These are phyloP conservation scores for Trematomus loennbergii DNA, from an alignment of 2,113 vertebrate species.

Conservation along the genomic window DNA sequence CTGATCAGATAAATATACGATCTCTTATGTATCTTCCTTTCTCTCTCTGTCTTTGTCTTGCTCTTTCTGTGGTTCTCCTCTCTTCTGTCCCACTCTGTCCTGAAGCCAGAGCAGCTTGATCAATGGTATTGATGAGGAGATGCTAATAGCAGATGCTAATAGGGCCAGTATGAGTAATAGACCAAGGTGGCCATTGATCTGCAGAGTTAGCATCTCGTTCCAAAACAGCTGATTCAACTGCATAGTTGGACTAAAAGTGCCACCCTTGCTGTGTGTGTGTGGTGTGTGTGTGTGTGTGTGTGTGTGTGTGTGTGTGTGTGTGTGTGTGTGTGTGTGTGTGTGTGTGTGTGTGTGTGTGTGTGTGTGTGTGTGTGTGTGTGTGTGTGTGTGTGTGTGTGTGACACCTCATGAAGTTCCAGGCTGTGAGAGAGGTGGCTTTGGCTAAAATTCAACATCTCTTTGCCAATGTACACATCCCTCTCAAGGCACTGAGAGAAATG, in stretches of 20 bases:
- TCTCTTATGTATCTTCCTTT: background rate
- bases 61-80: slow-evolving; percentile 23
- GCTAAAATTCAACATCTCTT: too few species aligned
- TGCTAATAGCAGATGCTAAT: slow-evolving; percentile 80
- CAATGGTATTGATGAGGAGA: slow-evolving; percentile 74
- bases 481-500: too few species aligned
- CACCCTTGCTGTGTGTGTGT: slow-evolving; percentile 60
- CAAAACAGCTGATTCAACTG: slow-evolving; percentile 79
- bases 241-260: slow-evolving; percentile 79
- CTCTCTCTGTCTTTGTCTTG: slow-evolving; percentile 11
- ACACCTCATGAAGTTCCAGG: too few species aligned
- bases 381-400: slow-evolving; percentile 41
- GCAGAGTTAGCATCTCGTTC: slow-evolving; percentile 77
- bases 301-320: slow-evolving; percentile 36
- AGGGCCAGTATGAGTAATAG: slow-evolving; percentile 72
- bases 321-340: slow-evolving; percentile 11
- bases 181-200: slow-evolving; percentile 74
- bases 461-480: too few species aligned
- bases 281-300: slow-evolving; percentile 34
- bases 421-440: too few species aligned
- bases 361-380: slow-evolving; percentile 38
- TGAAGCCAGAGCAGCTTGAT: slow-evolving; percentile 59
- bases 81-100: slow-evolving; percentile 15
- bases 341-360: background rate
- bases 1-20: slow-evolving; percentile 35